phyloP scores from a whole-genome alignment of 2,797 vertebrate species.

The Philypnodon macrostomus region DNA sequence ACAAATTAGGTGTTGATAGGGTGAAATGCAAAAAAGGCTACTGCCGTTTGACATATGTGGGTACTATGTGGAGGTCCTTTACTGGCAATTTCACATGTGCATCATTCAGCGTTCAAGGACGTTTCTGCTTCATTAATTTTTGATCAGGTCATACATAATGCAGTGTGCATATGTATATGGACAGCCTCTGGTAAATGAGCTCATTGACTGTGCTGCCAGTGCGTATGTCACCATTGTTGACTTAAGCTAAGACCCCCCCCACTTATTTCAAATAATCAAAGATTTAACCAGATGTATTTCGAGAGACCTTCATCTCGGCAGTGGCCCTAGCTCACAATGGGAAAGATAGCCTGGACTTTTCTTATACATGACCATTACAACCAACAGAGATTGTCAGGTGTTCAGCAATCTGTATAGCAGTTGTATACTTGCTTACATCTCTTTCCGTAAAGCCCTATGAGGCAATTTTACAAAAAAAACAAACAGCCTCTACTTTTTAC shows the following conservation, averaged over 20 bases:
- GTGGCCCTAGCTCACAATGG: background rate
- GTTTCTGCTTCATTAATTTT: conserved; percentile 56
- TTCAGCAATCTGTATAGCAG: too few relatives aligned
- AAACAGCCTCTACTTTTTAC: too few relatives aligned
- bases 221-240: conserved; percentile 19
- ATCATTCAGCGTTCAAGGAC: conserved; percentile 58
- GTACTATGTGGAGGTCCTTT: conserved; percentile 16
- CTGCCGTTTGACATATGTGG: conserved; percentile 28
- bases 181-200: conserved; percentile 28
- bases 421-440: too few relatives aligned
- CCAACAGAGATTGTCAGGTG: too few relatives aligned
- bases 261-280: background rate
- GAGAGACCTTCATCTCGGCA: too few relatives aligned
- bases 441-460: too few relatives aligned
- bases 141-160: conserved; percentile 41
- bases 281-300: background rate
- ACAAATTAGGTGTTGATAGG: conserved; percentile 48
- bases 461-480: too few relatives aligned
- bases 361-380: too few relatives aligned
- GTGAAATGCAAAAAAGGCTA: conserved; percentile 35
- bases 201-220: conserved; percentile 33
- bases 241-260: conserved; percentile 1
- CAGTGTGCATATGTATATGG: conserved; percentile 35
- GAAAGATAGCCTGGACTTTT: too few relatives aligned
- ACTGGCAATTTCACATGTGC: conserved; percentile 45